Evolutionary conservation across 2,888 invertebrate species (phyloP).

Genomic region (Watsonalla cultraria): DNA sequence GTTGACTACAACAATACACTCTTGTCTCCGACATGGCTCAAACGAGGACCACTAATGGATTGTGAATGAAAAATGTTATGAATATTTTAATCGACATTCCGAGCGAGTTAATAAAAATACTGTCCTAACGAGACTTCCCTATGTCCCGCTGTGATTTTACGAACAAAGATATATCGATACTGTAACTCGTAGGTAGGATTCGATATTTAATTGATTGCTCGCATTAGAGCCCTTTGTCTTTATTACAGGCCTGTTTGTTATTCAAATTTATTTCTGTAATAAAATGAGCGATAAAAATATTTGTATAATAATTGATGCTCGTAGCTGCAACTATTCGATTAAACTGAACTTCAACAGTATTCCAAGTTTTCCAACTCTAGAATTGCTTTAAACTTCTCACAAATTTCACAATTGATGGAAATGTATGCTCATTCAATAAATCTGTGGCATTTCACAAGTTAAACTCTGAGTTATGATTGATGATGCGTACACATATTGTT

Average conservation of each 20-base stretch:
- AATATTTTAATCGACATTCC: constrained; percentile 70
- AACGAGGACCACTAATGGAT: constrained; percentile 45
- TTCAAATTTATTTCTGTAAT: constrained; percentile 6
- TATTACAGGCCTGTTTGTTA: constrained; percentile 18
- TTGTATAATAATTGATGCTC: background rate
- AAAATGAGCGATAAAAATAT: background rate
- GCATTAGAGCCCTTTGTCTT: constrained; percentile 20
- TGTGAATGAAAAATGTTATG: constrained; percentile 59
- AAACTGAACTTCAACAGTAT: constrained; percentile 25
- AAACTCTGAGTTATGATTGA: background rate
- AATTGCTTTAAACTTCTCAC: background rate
- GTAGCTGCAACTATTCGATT: constrained; percentile 31
- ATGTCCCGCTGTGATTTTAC: constrained; percentile 66
- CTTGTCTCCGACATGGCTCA: constrained; percentile 27
- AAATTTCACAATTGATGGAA: too few relatives aligned
- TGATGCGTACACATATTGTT: background rate
- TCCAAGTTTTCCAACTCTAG: background rate
- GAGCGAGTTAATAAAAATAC: constrained; percentile 71
- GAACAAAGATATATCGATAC: constrained; percentile 68
- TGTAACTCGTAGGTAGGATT: constrained; percentile 44
- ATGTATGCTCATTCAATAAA: too few relatives aligned
- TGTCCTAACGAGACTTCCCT: constrained; percentile 61
- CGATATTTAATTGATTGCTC: constrained; percentile 40
- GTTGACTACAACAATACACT: constrained; percentile 27
- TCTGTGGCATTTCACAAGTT: too few relatives aligned